Percentiles rank a stretch among this genome's conserved stretches.
These are phyloP conservation scores for Acanthurus tractus DNA, from an alignment of 2,797 vertebrate species.

Conservation along the genomic window DNA sequence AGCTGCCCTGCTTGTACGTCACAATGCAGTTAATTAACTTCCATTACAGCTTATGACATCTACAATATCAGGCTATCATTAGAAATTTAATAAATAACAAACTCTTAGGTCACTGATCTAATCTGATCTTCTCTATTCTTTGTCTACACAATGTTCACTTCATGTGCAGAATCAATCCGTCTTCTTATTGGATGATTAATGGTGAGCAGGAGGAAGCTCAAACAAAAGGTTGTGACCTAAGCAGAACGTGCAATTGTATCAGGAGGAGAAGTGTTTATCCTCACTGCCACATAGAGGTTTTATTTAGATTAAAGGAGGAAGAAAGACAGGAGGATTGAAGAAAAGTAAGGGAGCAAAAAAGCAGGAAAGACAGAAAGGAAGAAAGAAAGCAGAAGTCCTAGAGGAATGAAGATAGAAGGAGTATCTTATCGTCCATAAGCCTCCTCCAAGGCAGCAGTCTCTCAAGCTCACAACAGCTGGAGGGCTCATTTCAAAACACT, in stretches of 20 bases:
- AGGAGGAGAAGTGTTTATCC: conserved; percentile 23
- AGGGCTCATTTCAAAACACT: conserved; percentile 80
- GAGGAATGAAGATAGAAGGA: conserved; percentile 65
- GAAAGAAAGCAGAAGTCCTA: conserved; percentile 32
- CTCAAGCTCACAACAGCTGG: conserved; percentile 79
- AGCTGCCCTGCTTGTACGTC: neutral
- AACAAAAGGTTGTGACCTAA: conserved; percentile 32
- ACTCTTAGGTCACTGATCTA: conserved; percentile 50
- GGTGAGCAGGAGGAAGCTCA: conserved; percentile 21
- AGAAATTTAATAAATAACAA: conserved; percentile 39
- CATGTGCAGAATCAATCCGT: conserved; percentile 54
- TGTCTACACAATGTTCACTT: conserved; percentile 58
- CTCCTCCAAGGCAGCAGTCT: conserved; percentile 69
- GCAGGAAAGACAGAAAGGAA: conserved; percentile 6
- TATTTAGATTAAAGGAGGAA: conserved; percentile 19
- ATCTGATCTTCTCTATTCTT: conserved; percentile 63
- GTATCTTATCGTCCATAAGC: conserved; percentile 72
- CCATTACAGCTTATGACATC: conserved; percentile 32
- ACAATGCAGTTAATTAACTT: conserved; percentile 32
- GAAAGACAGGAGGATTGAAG: conserved; percentile 2
- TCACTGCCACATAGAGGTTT: conserved; percentile 8
- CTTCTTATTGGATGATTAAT: conserved; percentile 59
- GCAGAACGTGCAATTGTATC: neutral
- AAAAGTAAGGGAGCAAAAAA: neutral
- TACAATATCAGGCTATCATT: conserved; percentile 26